Evolutionary conservation across 1,140 invertebrate species (phyloP).

Genomic region (Limonius californicus): DNA sequence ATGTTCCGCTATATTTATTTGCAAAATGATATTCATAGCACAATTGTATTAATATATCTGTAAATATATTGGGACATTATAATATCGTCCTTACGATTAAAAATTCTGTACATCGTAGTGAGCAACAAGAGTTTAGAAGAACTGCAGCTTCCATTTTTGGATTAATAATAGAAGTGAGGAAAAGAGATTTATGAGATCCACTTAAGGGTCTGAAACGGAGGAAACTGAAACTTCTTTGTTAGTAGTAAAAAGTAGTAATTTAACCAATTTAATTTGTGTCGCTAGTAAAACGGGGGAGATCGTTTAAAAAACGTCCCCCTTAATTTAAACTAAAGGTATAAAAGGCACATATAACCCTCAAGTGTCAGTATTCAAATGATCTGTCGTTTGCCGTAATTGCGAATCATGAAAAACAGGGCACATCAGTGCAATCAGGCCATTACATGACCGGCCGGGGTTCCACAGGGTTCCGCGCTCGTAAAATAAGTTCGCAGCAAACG

Average conservation of each 20-base stretch:
- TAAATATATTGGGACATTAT: too few species aligned
- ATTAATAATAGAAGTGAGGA: too few species aligned
- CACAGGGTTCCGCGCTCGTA: constrained; percentile 20
- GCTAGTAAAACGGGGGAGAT: constrained; percentile 26
- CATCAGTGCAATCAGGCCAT: constrained; percentile 20
- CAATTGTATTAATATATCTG: too few species aligned
- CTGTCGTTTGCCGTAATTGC: constrained; percentile 30
- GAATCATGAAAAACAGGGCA: constrained; percentile 25
- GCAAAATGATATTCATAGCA: too few species aligned
- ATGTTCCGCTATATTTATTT: too few species aligned
- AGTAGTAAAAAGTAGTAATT: constrained; percentile 26
- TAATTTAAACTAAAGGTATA: constrained; percentile 39
- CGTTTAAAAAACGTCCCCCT: constrained; percentile 25
- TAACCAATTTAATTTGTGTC: constrained; percentile 37
- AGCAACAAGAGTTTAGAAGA: too few species aligned
- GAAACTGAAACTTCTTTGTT: neutral
- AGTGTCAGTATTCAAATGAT: constrained; percentile 38
- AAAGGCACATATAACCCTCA: constrained; percentile 34
- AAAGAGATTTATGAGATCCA: too few species aligned
- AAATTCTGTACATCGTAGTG: too few species aligned
- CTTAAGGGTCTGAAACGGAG: too few species aligned
- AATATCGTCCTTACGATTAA: too few species aligned
- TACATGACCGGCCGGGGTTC: constrained; percentile 12
- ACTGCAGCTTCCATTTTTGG: too few species aligned
- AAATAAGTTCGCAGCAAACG: constrained; percentile 34